Conservation (phyloP, 2,888 invertebrate genomes). For the Rhingia campestris region DNA sequence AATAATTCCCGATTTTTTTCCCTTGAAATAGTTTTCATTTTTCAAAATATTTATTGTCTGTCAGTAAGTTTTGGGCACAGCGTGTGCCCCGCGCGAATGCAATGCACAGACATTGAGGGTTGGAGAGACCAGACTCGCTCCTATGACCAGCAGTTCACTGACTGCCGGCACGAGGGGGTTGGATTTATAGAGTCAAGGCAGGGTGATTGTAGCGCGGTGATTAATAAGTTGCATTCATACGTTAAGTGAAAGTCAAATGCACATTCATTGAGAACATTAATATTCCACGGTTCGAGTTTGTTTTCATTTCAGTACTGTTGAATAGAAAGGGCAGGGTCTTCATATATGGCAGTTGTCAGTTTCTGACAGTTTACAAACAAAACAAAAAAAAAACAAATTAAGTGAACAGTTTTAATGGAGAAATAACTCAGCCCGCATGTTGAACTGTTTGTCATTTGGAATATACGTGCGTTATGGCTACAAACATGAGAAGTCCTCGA, state of each 20-base stretch:
- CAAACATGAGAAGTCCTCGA: constrained; percentile 21
- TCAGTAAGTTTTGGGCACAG: constrained; percentile 62
- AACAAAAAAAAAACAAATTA: constrained; percentile 11
- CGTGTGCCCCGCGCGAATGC: constrained; percentile 18
- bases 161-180: constrained; percentile 24
- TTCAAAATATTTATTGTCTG: constrained; percentile 74
- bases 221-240: constrained; percentile 72
- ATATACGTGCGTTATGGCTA: constrained; percentile 22
- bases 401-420: constrained; percentile 39
- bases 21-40: constrained; percentile 67
- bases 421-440: constrained; percentile 66
- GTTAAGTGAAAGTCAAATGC: constrained; percentile 73
- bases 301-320: constrained; percentile 16
- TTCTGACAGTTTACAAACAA: constrained; percentile 37
- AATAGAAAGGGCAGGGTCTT: constrained; percentile 49
- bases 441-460: constrained; percentile 35
- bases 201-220: constrained; percentile 55
- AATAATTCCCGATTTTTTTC: constrained; percentile 8
- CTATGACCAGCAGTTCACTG: constrained; percentile 2
- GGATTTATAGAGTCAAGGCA: constrained; percentile 14
- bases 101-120: constrained; percentile 34
- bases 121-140: constrained; percentile 31
- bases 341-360: constrained; percentile 58
- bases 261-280: constrained; percentile 72
- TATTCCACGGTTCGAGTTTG: constrained; percentile 60